Evolutionary conservation across 2,888 invertebrate species (phyloP).

Genomic region (Dusona sp.): DNA sequence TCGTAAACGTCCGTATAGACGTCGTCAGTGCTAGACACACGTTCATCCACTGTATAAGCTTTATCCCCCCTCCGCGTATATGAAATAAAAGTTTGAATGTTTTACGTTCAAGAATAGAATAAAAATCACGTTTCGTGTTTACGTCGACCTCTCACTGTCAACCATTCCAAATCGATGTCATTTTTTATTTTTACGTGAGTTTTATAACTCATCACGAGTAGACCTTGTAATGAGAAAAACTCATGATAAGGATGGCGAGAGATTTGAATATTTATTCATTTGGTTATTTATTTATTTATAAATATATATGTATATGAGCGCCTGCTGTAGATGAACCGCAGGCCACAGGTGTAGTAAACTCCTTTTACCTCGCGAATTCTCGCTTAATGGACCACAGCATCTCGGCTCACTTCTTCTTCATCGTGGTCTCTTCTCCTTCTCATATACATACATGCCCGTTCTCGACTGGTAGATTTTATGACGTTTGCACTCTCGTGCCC

Average conservation of each 20-base stretch:
- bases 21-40: slow-evolving; percentile 61
- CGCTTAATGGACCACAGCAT: slow-evolving; percentile 74
- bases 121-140: slow-evolving; percentile 72
- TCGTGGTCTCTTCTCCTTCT: slow-evolving; percentile 27
- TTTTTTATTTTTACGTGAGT: slow-evolving; percentile 38
- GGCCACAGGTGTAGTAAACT: slow-evolving; percentile 80
- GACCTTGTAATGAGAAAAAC: slow-evolving; percentile 2
- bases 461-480: slow-evolving; percentile 56
- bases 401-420: slow-evolving; percentile 62
- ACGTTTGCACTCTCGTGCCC: slow-evolving; percentile 56
- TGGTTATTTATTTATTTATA: slow-evolving; percentile 17
- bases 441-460: slow-evolving; percentile 11
- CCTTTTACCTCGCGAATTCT: slow-evolving; percentile 77
- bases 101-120: slow-evolving; percentile 63
- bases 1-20: slow-evolving; percentile 75
- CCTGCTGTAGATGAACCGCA: slow-evolving; percentile 72
- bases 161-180: slow-evolving; percentile 62
- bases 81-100: slow-evolving; percentile 18
- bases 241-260: slow-evolving; percentile 46
- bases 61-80: background rate
- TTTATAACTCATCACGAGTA: slow-evolving; percentile 41
- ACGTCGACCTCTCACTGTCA: slow-evolving; percentile 72
- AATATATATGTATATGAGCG: slow-evolving; percentile 17
- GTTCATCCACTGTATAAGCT: slow-evolving; percentile 61
- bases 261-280: slow-evolving; percentile 37